Conservation (phyloP, 1,140 invertebrate genomes). For the Triops longicaudatus region DNA sequence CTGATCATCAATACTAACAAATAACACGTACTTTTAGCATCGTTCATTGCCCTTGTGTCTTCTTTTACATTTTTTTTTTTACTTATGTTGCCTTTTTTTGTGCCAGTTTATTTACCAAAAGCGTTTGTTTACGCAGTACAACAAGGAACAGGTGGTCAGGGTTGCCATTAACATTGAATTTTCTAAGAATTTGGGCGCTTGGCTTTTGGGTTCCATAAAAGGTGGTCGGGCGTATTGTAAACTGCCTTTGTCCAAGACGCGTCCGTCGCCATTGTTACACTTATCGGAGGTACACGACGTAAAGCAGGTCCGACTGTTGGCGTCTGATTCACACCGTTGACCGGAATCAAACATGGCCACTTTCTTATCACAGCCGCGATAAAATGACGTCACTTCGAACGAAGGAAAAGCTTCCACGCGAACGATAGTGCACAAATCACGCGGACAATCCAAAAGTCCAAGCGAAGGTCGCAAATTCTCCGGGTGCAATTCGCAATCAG, state of each 20-base stretch:
- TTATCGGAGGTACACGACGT: slow-evolving; percentile 18
- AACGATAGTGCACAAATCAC: slow-evolving; percentile 25
- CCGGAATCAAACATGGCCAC: slow-evolving; percentile 20
- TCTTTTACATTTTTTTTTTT: too few relatives aligned
- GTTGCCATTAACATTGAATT: not conserved
- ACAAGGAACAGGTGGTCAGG: not conserved
- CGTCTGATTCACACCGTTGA: slow-evolving; percentile 20
- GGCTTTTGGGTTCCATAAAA: not conserved
- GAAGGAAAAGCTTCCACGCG: slow-evolving; percentile 23
- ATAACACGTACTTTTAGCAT: too few relatives aligned
- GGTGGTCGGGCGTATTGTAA: not conserved
- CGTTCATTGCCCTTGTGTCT: too few relatives aligned
- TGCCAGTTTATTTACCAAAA: not conserved
- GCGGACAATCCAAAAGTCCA: slow-evolving; percentile 17
- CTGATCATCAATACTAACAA: too few relatives aligned
- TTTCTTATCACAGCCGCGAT: slow-evolving; percentile 24
- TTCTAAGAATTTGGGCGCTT: not conserved
- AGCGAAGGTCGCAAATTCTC: not conserved
- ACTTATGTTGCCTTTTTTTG: too few relatives aligned
- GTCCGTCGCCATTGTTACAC: slow-evolving; percentile 23
- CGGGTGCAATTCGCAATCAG: slow-evolving; percentile 19
- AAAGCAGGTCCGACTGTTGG: slow-evolving; percentile 23
- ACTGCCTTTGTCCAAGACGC: not conserved
- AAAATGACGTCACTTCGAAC: slow-evolving; percentile 19
- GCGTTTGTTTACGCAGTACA: not conserved